These are phyloP conservation scores for Chrysemys picta DNA, from an alignment of 2,113 vertebrate genomes.

Conservation along the genomic window DNA sequence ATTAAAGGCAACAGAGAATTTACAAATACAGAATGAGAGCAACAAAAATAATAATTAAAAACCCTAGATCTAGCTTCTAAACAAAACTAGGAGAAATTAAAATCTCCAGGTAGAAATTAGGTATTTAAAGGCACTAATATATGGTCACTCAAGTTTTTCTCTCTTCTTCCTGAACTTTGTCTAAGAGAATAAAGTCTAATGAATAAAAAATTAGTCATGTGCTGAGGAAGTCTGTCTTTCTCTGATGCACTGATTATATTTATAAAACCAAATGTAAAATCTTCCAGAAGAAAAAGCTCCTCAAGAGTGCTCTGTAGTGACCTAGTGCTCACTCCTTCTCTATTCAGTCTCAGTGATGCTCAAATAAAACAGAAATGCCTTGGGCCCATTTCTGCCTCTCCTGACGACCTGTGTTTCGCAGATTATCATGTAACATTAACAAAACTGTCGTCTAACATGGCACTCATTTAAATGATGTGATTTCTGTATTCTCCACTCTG, in stretches of 20 bases:
- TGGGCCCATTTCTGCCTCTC: slow-evolving; percentile 70
- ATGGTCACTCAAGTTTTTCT: not conserved
- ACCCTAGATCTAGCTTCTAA: not conserved
- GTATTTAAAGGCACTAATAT: not conserved
- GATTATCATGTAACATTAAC: slow-evolving; percentile 71
- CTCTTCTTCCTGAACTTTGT: not conserved
- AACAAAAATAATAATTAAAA: not conserved
- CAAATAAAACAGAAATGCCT: slow-evolving; percentile 70
- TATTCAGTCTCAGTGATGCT: slow-evolving; percentile 72
- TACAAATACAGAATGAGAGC: not conserved
- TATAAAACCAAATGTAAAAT: slow-evolving; percentile 68
- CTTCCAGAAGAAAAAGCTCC: slow-evolving; percentile 65
- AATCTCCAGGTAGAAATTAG: not conserved
- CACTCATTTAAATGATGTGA: slow-evolving; percentile 72
- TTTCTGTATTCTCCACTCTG: slow-evolving; percentile 62
- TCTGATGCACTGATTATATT: slow-evolving; percentile 44
- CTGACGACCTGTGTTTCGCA: slow-evolving; percentile 66
- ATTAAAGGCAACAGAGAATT: slow-evolving; percentile 29
- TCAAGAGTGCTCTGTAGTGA: slow-evolving; percentile 55
- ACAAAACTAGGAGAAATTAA: not conserved
- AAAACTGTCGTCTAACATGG: slow-evolving; percentile 70
- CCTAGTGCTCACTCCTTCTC: slow-evolving; percentile 68
- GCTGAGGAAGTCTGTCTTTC: slow-evolving; percentile 42
- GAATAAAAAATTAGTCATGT: slow-evolving; percentile 26
- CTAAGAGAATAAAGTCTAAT: not conserved